A percentile compares a stretch with the other conserved stretches of the same genome.
Evolutionary conservation across 2,113 vertebrate genomes (phyloP).

Genomic region (Anguilla japonica): DNA sequence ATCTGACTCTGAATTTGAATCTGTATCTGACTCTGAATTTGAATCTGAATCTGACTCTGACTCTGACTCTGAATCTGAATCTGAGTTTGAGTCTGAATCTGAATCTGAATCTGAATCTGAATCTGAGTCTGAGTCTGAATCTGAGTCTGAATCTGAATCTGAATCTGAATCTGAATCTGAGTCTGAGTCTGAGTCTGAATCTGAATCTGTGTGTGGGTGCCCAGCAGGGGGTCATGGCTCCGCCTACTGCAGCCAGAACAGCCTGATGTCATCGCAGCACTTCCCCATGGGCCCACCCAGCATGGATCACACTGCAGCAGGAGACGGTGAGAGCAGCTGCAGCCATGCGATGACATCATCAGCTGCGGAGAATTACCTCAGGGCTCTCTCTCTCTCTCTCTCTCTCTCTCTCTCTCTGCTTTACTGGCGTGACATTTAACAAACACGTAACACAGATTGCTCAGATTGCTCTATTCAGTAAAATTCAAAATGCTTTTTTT

Average conservation of each 20-base stretch:
- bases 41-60: background rate
- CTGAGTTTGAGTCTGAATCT: no score
- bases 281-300: constrained; percentile 70
- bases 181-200: background rate
- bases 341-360: background rate
- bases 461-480: no score
- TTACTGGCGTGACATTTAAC: no score
- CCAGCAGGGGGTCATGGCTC: constrained; percentile 74
- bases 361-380: background rate
- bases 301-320: constrained; percentile 71
- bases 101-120: background rate
- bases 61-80: background rate
- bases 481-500: no score
- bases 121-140: background rate
- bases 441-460: no score
- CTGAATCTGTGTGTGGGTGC: background rate
- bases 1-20: no score
- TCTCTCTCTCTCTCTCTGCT: background rate
- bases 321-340: constrained; percentile 74
- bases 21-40: no score
- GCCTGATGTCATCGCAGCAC: constrained; percentile 74
- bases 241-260: constrained; percentile 83
- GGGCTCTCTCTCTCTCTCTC: background rate
- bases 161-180: no score
- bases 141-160: no score